Evolutionary conservation across 1,140 invertebrate genomes (phyloP).

Genomic region (Drosophila eugracilis): DNA sequence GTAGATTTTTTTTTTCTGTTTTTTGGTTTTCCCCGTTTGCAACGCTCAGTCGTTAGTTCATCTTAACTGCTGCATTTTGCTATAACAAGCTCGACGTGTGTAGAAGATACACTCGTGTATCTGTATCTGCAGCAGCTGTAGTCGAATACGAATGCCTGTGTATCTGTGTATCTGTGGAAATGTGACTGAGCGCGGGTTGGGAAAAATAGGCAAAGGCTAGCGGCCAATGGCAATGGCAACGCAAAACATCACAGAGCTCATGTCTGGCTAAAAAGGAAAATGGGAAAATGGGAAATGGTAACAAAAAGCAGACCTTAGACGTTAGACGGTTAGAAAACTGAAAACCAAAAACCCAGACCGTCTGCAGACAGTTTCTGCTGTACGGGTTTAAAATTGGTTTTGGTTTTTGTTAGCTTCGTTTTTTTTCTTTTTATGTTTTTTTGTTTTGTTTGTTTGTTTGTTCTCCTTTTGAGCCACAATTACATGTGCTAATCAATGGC

Average conservation of each 20-base stretch:
- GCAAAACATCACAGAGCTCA: slow-evolving; percentile 75
- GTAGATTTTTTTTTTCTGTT: slow-evolving; percentile 27
- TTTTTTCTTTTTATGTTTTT: slow-evolving; percentile 14
- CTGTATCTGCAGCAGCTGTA: slow-evolving; percentile 34
- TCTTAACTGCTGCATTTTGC: slow-evolving; percentile 81
- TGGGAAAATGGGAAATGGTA: slow-evolving; percentile 75
- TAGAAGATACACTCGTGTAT: slow-evolving; percentile 55
- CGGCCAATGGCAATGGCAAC: slow-evolving; percentile 60
- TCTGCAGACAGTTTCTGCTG: slow-evolving; percentile 46
- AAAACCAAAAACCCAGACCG: slow-evolving; percentile 40
- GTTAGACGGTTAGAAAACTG: slow-evolving; percentile 35
- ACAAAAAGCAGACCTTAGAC: slow-evolving; percentile 66
- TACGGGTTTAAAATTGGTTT: slow-evolving; percentile 44
- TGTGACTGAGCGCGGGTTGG: slow-evolving; percentile 33
- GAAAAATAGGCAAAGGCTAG: slow-evolving; percentile 70
- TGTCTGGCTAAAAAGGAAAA: slow-evolving; percentile 67
- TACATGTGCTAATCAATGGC: slow-evolving; percentile 61
- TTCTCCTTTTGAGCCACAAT: slow-evolving; percentile 31
- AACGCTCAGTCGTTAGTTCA: slow-evolving; percentile 79
- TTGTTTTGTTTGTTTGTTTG: background rate
- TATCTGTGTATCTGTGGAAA: slow-evolving; percentile 17
- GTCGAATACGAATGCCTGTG: slow-evolving; percentile 7
- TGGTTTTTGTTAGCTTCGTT: slow-evolving; percentile 13
- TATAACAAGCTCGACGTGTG: slow-evolving; percentile 71
- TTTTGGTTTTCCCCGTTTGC: slow-evolving; percentile 54